Evolutionary conservation across 2,888 invertebrate species (phyloP).

Genomic region (Eudemis profundana): DNA sequence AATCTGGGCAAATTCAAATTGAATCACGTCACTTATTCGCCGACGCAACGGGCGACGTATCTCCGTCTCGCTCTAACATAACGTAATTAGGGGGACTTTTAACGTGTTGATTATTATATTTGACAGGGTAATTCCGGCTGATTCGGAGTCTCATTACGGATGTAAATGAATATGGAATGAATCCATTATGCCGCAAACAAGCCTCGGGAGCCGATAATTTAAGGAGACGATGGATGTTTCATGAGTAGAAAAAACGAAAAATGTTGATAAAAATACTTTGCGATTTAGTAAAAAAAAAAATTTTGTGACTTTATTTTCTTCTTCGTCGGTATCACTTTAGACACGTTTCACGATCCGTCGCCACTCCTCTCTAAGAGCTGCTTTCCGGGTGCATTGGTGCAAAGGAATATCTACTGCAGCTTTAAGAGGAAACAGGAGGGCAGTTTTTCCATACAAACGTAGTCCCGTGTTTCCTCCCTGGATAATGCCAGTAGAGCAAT

Average conservation of each 20-base stretch:
- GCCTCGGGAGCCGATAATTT: slow-evolving; percentile 72
- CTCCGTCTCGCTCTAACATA: slow-evolving; percentile 55
- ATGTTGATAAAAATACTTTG: neutral
- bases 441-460: too few relatives aligned
- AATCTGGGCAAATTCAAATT: slow-evolving; percentile 78
- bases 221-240: slow-evolving; percentile 61
- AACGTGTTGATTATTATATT: slow-evolving; percentile 69
- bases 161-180: slow-evolving; percentile 85
- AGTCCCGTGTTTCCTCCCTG: too few relatives aligned
- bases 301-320: too few relatives aligned
- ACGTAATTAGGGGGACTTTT: slow-evolving; percentile 52
- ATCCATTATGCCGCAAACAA: slow-evolving; percentile 84
- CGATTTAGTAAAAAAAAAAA: neutral
- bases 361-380: too few relatives aligned
- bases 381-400: too few relatives aligned
- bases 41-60: slow-evolving; percentile 54
- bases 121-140: slow-evolving; percentile 79
- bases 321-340: too few relatives aligned
- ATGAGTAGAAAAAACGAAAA: slow-evolving; percentile 53
- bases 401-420: too few relatives aligned
- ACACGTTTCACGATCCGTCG: too few relatives aligned
- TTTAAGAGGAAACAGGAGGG: too few relatives aligned
- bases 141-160: slow-evolving; percentile 79
- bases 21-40: slow-evolving; percentile 66
- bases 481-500: too few relatives aligned